Base-by-base conservation (phyloP, 2,888 invertebrate genomes). In the Drosophila lacicola region DNA sequence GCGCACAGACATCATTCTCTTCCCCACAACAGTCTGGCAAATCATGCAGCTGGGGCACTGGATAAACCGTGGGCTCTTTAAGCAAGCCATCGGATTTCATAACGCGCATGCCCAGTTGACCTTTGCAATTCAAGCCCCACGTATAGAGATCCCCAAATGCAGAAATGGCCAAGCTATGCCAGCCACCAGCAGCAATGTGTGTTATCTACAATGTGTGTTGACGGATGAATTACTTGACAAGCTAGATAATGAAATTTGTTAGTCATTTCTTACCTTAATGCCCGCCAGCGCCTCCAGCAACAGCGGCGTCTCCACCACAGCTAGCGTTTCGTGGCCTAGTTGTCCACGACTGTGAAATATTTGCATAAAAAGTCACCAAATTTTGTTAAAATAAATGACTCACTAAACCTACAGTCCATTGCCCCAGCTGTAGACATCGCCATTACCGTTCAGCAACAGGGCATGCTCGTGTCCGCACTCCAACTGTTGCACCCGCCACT, bases 41-140 rank as follows among this genome's bases (percentile, higher is more conserved):
- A 57, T 92, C 91, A 13, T 92, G 86, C 5, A 92, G 33, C 68
- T 90, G 90, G 0, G 93, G 93, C 64, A 92, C 56, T 0, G 91
- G 90, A 71, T 91, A 92, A 1, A 93, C 85, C 19, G 88, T 74
- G n/a, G 90, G 90, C 74, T 91, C 78, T 54, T 84, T 80, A 0
- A 81, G 54, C 17, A 64, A 11, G 2, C 64, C 51, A 14, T 63
- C 71, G 8, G 89, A 90, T 65, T 93, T 93, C 67, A 93, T 90
- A 8, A 90, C 88, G 36, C 92, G 91, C 34, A 96, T 91, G 8
- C 98, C 98, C 14, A 98, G 92, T 91, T 98, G 97, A 0, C 98
- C 98, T 85, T 94, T 95, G 70, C 96, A 95, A 92, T 98, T 98
- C 96, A 96, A 97, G 8, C 98, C 98, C 98, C 98, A 98, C 2